Conservation (phyloP, 2,888 invertebrate species). For the Galerucella nymphaeae region DNA sequence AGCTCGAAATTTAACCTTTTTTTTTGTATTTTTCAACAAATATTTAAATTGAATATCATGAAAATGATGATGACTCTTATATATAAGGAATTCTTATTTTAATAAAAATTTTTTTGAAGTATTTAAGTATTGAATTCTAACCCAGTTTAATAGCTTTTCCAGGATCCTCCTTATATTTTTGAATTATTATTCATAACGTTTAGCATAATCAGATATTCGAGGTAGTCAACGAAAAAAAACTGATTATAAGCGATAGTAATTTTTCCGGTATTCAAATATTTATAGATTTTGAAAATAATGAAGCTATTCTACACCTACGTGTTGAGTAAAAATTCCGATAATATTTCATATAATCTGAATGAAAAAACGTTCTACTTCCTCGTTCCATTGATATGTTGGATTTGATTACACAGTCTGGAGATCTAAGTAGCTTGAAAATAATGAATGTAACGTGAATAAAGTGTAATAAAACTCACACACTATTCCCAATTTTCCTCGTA, state of each 20-base stretch:
- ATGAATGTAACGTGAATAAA: not conserved
- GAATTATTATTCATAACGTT: constrained; percentile 31
- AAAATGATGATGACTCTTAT: too few species aligned
- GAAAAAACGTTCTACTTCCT: too few species aligned
- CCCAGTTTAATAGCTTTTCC: constrained; percentile 20
- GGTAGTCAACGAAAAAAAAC: constrained; percentile 18
- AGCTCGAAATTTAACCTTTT: too few species aligned
- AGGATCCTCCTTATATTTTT: constrained; percentile 16
- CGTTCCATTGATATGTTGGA: too few species aligned
- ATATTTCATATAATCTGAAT: too few species aligned
- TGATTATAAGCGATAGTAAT: constrained; percentile 17
- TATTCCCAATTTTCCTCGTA: constrained; percentile 29
- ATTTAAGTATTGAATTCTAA: not conserved
- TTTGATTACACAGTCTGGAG: too few species aligned
- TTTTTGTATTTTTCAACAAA: too few species aligned
- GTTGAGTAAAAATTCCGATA: too few species aligned
- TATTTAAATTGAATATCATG: too few species aligned
- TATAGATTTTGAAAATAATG: constrained; percentile 15
- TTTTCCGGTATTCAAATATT: constrained; percentile 28
- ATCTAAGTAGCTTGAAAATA: too few species aligned
- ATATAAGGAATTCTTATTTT: not conserved
- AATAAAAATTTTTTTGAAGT: not conserved
- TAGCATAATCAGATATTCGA: constrained; percentile 28
- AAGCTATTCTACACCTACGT: not conserved
- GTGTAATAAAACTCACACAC: constrained; percentile 9